A percentile compares a stretch with the other conserved stretches of the same genome.
Evolutionary conservation across 2,797 vertebrate species (phyloP).

Genomic region (Holocentrus rufus): DNA sequence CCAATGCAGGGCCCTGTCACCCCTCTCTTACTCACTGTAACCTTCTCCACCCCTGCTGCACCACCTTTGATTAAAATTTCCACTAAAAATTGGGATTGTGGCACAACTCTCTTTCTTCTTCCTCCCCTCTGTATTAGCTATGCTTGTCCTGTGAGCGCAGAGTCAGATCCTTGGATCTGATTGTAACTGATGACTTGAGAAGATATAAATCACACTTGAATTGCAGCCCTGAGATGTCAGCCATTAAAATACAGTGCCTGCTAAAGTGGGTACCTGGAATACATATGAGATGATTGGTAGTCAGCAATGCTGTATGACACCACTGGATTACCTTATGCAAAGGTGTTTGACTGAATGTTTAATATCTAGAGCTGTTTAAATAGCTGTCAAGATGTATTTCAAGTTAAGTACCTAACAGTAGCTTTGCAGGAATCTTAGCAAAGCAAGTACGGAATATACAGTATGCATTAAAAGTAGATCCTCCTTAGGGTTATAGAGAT

Average conservation of each 20-base stretch:
- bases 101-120: constrained; percentile 41
- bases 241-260: constrained; percentile 74
- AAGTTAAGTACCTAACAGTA: constrained; percentile 44
- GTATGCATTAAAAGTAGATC: constrained; percentile 43
- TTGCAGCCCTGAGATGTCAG: constrained; percentile 77
- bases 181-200: constrained; percentile 77
- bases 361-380: constrained; percentile 67
- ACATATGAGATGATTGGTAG: constrained; percentile 76
- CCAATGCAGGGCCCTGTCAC: constrained; percentile 62
- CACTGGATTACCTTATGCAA: constrained; percentile 68
- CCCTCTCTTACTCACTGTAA: constrained; percentile 43
- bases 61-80: constrained; percentile 63
- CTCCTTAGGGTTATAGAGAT: constrained; percentile 44
- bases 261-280: constrained; percentile 68
- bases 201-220: constrained; percentile 80
- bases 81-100: constrained; percentile 46
- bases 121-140: constrained; percentile 48
- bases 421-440: constrained; percentile 49
- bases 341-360: constrained; percentile 68
- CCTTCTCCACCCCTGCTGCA: constrained; percentile 40
- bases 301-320: constrained; percentile 66
- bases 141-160: constrained; percentile 54
- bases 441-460: constrained; percentile 43
- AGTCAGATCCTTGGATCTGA: constrained; percentile 75
- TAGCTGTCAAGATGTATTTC: constrained; percentile 66